Conservation (phyloP, 2,888 invertebrate genomes). For the Marronus borbonicus region DNA sequence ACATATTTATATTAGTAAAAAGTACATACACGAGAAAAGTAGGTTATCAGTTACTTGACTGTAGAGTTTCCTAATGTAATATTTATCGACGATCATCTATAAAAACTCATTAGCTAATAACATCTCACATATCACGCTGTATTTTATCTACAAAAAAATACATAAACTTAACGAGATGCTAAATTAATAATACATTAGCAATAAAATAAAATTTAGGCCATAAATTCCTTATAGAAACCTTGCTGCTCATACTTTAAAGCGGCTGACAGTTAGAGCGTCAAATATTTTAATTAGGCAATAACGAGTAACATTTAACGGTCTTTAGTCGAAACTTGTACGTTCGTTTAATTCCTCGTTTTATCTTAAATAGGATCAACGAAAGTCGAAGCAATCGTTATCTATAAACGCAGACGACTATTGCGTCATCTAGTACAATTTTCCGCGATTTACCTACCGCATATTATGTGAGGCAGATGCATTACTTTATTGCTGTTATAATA, state of each 20-base stretch:
- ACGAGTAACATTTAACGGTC: slow-evolving; percentile 24
- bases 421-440: slow-evolving; percentile 35
- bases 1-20: too few species aligned
- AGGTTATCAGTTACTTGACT: too few species aligned
- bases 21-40: too few species aligned
- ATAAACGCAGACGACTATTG: slow-evolving; percentile 11
- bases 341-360: slow-evolving; percentile 9
- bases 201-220: slow-evolving; percentile 1
- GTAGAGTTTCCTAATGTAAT: too few species aligned
- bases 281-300: slow-evolving; percentile 41
- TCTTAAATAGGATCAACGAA: slow-evolving; percentile 41
- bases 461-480: not conserved
- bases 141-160: not conserved
- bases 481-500: not conserved
- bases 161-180: not conserved
- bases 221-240: not conserved
- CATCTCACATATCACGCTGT: not conserved
- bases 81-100: too few species aligned
- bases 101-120: not conserved
- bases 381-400: slow-evolving; percentile 31
- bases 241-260: not conserved
- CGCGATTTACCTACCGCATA: slow-evolving; percentile 40
- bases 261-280: not conserved
- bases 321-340: slow-evolving; percentile 13
- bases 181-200: slow-evolving; percentile 15